A percentile compares a stretch with the other conserved stretches of the same genome.
These are phyloP conservation scores for Apis mellifera DNA, from an alignment of 1,140 invertebrate species.

Conservation along the genomic window Amel_HAv3.1 CM009946.2:6380501-6381000, in stretches of 20 bases:
- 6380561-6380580: not conserved
- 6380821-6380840: not conserved
- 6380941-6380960: conserved; percentile 74
- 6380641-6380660: too few relatives aligned
- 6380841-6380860: not conserved
- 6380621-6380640: too few relatives aligned
- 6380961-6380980: conserved; percentile 71
- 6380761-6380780: too few relatives aligned
- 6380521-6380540: conserved; percentile 43
- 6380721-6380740: too few relatives aligned
- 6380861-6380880: not conserved
- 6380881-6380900: conserved; percentile 55
- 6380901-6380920: conserved; percentile 62
- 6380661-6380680: too few relatives aligned
- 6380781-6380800: too few relatives aligned
- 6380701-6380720: too few relatives aligned
- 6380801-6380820: not conserved
- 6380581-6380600: not conserved
- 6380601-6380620: too few relatives aligned
- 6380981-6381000: conserved; percentile 77
- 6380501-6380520: conserved; percentile 68
- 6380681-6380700: rapidly evolving
- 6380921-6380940: conserved; percentile 62
- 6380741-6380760: too few relatives aligned
- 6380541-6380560: conserved; percentile 29